Evolutionary conservation across 2,797 vertebrate species (phyloP), one percentile per base, ranked within the genome.

Genomic region (Lepilemur ruficaudatus): DNA sequence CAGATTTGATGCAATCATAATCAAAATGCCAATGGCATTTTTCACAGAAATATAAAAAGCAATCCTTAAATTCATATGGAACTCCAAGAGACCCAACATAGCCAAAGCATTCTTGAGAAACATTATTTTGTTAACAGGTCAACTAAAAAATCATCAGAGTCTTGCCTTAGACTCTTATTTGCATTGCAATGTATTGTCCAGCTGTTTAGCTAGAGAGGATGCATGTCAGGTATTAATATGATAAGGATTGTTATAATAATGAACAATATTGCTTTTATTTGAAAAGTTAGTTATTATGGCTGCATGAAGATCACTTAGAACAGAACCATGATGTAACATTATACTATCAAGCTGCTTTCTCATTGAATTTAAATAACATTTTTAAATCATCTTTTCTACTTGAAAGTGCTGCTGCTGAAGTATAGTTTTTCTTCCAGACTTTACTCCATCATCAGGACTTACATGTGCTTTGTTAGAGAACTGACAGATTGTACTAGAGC

Each of bases 161-260:
- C 85, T 91, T n/a, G 84, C 79, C 46, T 91, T 67, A 91, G 48
- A 72, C 9, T 59, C 78, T 94, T 96, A 96, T 96, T 96, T 95
- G 86, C 81, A 97, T 76, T 38, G 50, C 84, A 98, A 91, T 61
- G n/a, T 91, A 95, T 93, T 83, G 18, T 43, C 89, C 46, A 89
- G 95, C 95, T 67, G 43, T 96, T 97, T 95, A 98, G 67, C 87
- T 80, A 97, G 80, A 82, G 82, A 97, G 97, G 98, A 97, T 93
- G 89, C 86, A 20, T 89, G 59, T 67, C 96, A 48, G 25, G 57
- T 46, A 75, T 93, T 94, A 96, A 96, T 97, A 97, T 94, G 72
- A 81, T 78, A 89, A 38, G 91, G 95, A 93, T 30, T 80, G 72
- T 94, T 98, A 46, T 96, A 85, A 96, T 96, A 98, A 89, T 81